These are phyloP conservation scores for Parotocinclus haroldoi DNA, from an alignment of 2,797 vertebrate species.

Conservation along the genomic window DNA sequence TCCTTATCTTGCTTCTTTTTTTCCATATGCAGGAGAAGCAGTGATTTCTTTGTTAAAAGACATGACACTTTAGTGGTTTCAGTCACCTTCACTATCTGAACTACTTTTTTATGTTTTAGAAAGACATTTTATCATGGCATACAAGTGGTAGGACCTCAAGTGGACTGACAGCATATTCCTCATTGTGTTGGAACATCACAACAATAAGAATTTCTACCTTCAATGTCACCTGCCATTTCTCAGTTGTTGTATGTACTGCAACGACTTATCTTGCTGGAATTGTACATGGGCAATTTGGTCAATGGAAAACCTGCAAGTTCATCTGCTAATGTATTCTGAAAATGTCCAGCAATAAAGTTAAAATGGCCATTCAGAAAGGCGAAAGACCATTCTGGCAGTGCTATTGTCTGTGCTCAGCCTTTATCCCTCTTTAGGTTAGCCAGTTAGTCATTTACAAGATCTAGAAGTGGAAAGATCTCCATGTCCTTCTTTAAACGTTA, in stretches of 20 bases:
- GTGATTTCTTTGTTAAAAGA: no score
- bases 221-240: constrained; percentile 40
- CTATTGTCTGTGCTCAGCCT: neutral
- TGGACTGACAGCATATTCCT: neutral
- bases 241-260: constrained; percentile 25
- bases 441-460: neutral
- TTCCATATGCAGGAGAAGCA: no score
- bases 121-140: no score
- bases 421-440: neutral
- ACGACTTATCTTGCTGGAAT: constrained; percentile 26
- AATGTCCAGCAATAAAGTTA: no score
- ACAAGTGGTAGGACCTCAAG: no score
- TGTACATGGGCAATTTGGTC: constrained; percentile 9
- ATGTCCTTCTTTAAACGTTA: constrained; percentile 3
- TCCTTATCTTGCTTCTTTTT: no score
- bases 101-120: no score
- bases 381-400: constrained; percentile 4
- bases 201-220: constrained; percentile 20
- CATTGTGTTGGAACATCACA: constrained; percentile 25
- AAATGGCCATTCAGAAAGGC: no score
- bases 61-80: no score
- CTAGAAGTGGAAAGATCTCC: neutral
- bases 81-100: no score
- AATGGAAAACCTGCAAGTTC: constrained; percentile 12
- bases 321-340: neutral